Base-by-base conservation (phyloP, 2,888 invertebrate genomes). In the Synanthedon tipuliformis region DNA sequence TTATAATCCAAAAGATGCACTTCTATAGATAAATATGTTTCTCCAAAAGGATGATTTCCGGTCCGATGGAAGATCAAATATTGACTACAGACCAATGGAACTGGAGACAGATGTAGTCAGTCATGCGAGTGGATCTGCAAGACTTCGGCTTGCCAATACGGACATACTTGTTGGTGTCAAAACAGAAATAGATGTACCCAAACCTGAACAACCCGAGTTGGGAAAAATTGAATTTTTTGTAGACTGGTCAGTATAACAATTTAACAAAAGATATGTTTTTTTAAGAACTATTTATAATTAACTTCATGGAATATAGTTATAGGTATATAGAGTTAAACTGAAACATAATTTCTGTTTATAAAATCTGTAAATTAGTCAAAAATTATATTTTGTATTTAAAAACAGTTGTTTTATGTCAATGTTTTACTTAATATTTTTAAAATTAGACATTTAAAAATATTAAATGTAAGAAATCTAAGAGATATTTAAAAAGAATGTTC, bases 161-260 rank as follows among this genome's bases (percentile, higher is more conserved):
- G 98, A 99, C 77, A 91, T 99, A 51, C 87, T 99, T 41, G 98
- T 97, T 10, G 96, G 96, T 45, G 93, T 97, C 0, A 97, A 96
- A 88, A 92, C 95, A 52, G 96, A 96, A 85, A 91, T 97, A 55
- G 96, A 95, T 71, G 84, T 89, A 51, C 96, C 98, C 2, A 89
- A 87, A 56, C 89, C 92, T 4, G 91, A 93, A 40, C 90, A 89
- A 58, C 95, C 95, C 0, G 84, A 91, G 52, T 90, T 92, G 68
- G 98, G 98, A 40, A 94, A 95, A 83, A 86, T 99, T 41, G 96
- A 97, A 71, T 98, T 99, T 81, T 97, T 96, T 81, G 96, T 98
- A 16, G 98, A 99, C 76, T 98, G 97, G 96, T 97, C 87, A 79
- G 78, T 52, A 16, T 48, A 4, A 18, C 8, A n/a, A 45, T 13